Conservation (phyloP, 1,140 invertebrate genomes). For the Cryptotermes secundus region DNA sequence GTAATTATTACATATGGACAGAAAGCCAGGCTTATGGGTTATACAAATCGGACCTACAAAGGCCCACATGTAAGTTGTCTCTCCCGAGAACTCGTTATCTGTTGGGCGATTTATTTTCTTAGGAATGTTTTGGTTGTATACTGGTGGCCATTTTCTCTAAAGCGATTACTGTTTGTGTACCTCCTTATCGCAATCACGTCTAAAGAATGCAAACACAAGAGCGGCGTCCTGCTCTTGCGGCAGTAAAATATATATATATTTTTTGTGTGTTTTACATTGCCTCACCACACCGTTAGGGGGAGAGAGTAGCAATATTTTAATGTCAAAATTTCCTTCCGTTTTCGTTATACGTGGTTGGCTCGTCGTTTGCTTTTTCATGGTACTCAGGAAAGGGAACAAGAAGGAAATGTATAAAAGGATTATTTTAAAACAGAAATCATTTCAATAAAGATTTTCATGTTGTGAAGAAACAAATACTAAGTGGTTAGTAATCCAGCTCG, state of each 20-base stretch:
- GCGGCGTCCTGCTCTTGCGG: not conserved
- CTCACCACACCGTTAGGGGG: not conserved
- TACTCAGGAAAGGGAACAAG: not conserved
- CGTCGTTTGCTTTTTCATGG: not conserved
- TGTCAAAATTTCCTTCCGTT: conserved; percentile 30
- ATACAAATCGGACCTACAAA: too few relatives aligned
- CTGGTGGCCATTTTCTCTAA: not conserved
- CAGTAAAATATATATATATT: conserved; percentile 19
- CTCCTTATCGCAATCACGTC: conserved; percentile 29
- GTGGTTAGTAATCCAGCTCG: too few relatives aligned
- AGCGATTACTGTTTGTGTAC: not conserved
- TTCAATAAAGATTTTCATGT: not conserved
- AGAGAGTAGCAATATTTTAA: conserved; percentile 24
- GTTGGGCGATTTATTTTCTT: too few relatives aligned
- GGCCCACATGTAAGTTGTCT: too few relatives aligned
- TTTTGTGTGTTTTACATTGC: conserved; percentile 20
- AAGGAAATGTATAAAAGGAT: not conserved
- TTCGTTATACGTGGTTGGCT: not conserved
- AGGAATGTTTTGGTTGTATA: not conserved
- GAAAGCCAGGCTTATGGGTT: too few relatives aligned
- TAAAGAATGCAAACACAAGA: conserved; percentile 25
- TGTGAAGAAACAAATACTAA: too few relatives aligned
- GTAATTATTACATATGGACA: too few relatives aligned
- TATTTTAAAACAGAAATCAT: not conserved
- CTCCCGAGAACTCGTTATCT: too few relatives aligned